Percentiles rank a stretch among this genome's conserved stretches.
phyloP scores from a whole-genome alignment of 2,888 invertebrate species.

The Campoplex nolae region DNA sequence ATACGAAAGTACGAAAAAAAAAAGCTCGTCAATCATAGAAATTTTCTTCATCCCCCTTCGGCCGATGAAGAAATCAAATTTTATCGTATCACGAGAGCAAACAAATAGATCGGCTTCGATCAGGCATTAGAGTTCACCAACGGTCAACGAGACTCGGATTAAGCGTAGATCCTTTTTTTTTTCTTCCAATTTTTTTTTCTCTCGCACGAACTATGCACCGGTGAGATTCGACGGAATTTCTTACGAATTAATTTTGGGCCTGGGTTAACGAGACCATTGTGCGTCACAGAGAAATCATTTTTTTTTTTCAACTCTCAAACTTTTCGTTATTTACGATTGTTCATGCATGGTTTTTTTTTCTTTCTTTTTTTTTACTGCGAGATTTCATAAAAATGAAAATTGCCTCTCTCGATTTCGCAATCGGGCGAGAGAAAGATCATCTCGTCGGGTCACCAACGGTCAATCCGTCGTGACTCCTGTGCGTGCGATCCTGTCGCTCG shows the following conservation, averaged over 20 bases:
- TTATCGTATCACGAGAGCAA: not conserved
- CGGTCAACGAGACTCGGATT: conserved; percentile 46
- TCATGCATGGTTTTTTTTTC: not conserved
- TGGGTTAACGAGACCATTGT: conserved; percentile 48
- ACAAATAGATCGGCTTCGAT: not conserved
- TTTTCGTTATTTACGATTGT: conserved; percentile 14
- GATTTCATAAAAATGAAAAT: conserved; percentile 36
- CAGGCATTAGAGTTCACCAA: conserved; percentile 31
- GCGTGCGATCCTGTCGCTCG: conserved; percentile 16
- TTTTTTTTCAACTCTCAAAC: conserved; percentile 11
- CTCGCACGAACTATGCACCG: not conserved
- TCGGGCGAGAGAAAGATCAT: conserved; percentile 48
- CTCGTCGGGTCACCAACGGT: conserved; percentile 67
- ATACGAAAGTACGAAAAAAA: conserved; percentile 3
- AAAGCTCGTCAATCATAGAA: conserved; percentile 31
- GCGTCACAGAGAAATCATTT: not conserved
- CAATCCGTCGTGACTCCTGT: conserved; percentile 41
- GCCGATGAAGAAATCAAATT: conserved; percentile 55
- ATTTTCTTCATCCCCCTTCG: conserved; percentile 19
- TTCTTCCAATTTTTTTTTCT: not conserved
- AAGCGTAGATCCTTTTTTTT: conserved; percentile 24
- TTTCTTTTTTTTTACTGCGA: not conserved
- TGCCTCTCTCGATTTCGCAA: conserved; percentile 10
- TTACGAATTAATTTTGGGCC: not conserved
- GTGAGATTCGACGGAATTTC: not conserved